phyloP scores from a whole-genome alignment of 1,140 invertebrate genomes.

The Phocides pigmalion region DNA sequence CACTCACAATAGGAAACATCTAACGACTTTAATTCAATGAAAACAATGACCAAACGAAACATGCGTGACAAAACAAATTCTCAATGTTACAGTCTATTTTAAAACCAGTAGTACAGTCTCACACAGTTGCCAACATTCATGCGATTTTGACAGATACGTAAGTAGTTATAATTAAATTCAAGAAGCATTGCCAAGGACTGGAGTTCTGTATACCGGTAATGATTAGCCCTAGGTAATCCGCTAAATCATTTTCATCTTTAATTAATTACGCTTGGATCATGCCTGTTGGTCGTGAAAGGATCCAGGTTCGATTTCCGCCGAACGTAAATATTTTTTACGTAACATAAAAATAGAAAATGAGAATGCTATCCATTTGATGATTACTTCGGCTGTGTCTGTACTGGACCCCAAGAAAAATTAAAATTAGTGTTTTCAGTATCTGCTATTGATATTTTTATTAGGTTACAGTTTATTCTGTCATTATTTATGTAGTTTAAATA shows the following conservation, averaged over 20 bases:
- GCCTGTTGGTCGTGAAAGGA: too few relatives aligned
- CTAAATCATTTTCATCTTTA: neutral
- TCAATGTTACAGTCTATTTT: constrained; percentile 70
- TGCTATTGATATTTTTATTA: too few relatives aligned
- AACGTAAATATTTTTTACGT: too few relatives aligned
- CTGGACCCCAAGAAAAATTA: too few relatives aligned
- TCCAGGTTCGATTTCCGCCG: too few relatives aligned
- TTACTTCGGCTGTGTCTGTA: too few relatives aligned
- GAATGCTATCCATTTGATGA: too few relatives aligned
- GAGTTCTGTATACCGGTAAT: constrained; percentile 15
- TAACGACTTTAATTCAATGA: constrained; percentile 2
- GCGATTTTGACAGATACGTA: constrained; percentile 73
- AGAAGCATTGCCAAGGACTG: constrained; percentile 75
- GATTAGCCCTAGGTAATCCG: neutral
- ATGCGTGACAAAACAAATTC: constrained; percentile 51
- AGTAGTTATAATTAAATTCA: constrained; percentile 75
- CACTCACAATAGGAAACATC: too few relatives aligned
- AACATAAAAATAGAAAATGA: too few relatives aligned
- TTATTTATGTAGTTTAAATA: too few relatives aligned
- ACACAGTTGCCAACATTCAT: constrained; percentile 74
- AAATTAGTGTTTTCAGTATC: too few relatives aligned
- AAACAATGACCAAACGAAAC: constrained; percentile 44
- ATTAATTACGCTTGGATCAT: neutral
- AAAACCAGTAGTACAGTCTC: constrained; percentile 48
- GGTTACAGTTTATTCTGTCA: too few relatives aligned